Evolutionary conservation across 2,888 invertebrate genomes (phyloP).

Genomic region (Sceliomorpha sp.): DNA sequence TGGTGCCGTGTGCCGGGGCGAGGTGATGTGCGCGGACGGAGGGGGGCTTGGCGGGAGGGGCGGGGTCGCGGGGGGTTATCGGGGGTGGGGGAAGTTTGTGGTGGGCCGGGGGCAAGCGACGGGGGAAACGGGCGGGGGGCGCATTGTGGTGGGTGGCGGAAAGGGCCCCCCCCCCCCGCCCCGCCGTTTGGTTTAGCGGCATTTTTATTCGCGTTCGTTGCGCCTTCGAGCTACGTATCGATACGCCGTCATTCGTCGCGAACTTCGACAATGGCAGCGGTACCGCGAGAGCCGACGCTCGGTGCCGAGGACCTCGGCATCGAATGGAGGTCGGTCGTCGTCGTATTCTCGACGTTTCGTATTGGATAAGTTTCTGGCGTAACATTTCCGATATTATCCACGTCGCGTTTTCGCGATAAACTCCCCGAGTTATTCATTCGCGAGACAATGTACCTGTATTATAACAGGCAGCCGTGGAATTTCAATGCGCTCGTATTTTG

Average conservation of each 20-base stretch:
- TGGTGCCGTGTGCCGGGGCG: no score
- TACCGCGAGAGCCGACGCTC: no score
- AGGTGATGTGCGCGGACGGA: no score
- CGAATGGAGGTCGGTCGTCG: constrained; percentile 18
- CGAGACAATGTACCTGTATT: constrained; percentile 41
- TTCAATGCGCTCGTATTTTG: constrained; percentile 28
- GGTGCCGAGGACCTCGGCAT: constrained; percentile 33
- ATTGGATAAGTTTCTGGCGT: constrained; percentile 40
- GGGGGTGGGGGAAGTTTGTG: no score
- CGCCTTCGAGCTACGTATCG: constrained; percentile 15
- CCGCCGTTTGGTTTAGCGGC: no score
- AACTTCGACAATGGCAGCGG: constrained; percentile 19
- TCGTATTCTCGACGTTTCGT: constrained; percentile 11
- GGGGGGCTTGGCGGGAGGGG: no score
- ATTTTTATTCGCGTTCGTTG: constrained; percentile 19
- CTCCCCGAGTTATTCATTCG: constrained; percentile 33
- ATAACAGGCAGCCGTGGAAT: constrained; percentile 11
- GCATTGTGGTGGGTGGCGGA: no score
- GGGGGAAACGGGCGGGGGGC: no score
- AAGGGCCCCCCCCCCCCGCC: no score
- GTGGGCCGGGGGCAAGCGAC: no score
- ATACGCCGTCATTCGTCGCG: constrained; percentile 24
- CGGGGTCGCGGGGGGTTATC: no score
- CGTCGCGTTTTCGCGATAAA: constrained; percentile 21
- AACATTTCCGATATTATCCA: constrained; percentile 46